Percentiles rank a stretch among this genome's conserved stretches.
phyloP scores from a whole-genome alignment of 2,797 vertebrate genomes.

The Prunella strophiata region DNA sequence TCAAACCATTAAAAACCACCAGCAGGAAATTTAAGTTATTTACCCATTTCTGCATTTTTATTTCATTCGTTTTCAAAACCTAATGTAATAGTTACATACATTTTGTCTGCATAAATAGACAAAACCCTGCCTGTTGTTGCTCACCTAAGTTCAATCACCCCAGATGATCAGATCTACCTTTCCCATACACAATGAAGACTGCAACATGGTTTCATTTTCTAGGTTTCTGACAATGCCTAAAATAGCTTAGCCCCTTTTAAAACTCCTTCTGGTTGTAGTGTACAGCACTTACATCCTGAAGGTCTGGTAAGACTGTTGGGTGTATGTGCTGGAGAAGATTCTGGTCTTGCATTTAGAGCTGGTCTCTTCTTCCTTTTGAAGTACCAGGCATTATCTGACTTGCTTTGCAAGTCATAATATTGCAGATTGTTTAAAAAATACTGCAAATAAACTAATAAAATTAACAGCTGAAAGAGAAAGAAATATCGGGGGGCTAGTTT shows the following conservation, averaged over 20 bases:
- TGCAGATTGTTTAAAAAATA: not conserved
- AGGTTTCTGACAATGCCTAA: not conserved
- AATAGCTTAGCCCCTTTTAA: not conserved
- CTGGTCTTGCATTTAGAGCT: not conserved
- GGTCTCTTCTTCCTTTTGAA: not conserved
- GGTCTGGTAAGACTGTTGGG: not conserved
- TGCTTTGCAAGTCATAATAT: not conserved
- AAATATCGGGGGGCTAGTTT: rapidly evolving
- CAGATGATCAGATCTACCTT: not conserved
- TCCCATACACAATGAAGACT: not conserved
- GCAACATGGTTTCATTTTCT: not conserved
- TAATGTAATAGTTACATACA: not conserved
- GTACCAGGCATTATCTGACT: not conserved
- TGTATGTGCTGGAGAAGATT: not conserved
- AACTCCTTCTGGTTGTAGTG: not conserved
- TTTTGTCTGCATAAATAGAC: not conserved
- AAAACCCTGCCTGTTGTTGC: not conserved
- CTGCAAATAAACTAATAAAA: not conserved
- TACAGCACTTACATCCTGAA: not conserved
- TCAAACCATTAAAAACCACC: not conserved
- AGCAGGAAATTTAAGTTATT: not conserved
- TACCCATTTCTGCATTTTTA: not conserved
- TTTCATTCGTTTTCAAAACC: not conserved
- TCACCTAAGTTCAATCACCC: not conserved
- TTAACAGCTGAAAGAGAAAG: not conserved